phyloP scores from a whole-genome alignment of 30 jellyfish, hydroid and myxozoan species.

The Sanderia malayensis region DNA sequence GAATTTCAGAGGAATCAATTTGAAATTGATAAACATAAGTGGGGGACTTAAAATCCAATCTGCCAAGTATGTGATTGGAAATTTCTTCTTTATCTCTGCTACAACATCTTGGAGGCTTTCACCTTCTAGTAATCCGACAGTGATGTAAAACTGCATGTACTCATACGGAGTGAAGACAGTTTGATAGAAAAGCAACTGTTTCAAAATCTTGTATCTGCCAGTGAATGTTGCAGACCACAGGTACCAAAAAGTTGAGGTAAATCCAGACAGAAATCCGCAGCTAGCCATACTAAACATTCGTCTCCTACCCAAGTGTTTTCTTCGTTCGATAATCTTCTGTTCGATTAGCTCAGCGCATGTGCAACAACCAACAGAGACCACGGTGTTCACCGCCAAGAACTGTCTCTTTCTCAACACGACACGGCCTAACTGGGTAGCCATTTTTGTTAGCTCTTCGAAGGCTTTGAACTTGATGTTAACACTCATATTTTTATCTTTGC shows the following conservation, averaged over 20 bases:
- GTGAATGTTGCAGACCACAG: conserved; percentile 27
- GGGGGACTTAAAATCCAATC: conserved; percentile 57
- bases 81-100: conserved; percentile 34
- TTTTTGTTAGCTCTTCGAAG: conserved; percentile 35
- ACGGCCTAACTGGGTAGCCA: conserved; percentile 35
- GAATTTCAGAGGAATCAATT: conserved; percentile 33
- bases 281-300: conserved; percentile 47
- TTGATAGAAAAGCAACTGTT: conserved; percentile 44
- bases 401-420: conserved; percentile 25
- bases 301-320: conserved; percentile 12
- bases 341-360: conserved; percentile 61
- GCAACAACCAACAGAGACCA: conserved; percentile 54
- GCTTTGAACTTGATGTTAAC: conserved; percentile 39
- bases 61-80: conserved; percentile 34
- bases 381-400: conserved; percentile 27
- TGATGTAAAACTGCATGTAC: conserved; percentile 46
- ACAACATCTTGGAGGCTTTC: conserved; percentile 43
- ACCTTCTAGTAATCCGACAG: conserved; percentile 60
- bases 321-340: conserved; percentile 38
- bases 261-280: conserved; percentile 62
- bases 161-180: conserved; percentile 45
- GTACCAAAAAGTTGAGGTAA: conserved; percentile 51
- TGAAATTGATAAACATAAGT: conserved; percentile 45
- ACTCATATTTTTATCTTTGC: too few species aligned
- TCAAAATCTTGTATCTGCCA: conserved; percentile 34